Evolutionary conservation across 2,888 invertebrate species (phyloP).

Genomic region (Salpingus planirostris): DNA sequence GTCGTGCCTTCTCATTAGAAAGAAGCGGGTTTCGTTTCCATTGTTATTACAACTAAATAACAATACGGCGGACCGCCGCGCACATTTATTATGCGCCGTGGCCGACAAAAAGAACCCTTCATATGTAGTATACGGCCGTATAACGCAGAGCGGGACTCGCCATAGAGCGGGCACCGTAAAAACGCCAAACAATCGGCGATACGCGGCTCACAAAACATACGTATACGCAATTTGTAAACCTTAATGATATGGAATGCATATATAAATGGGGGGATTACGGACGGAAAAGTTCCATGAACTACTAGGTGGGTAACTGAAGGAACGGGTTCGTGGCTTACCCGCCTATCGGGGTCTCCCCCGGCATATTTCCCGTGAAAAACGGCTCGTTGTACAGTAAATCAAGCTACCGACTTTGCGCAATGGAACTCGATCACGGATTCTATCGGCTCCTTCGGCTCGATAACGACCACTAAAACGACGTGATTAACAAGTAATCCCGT

Average conservation of each 20-base stretch:
- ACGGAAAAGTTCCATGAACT: too few species aligned
- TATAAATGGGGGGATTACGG: too few species aligned
- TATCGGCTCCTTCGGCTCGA: too few species aligned
- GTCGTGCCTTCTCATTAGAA: slow-evolving; percentile 10
- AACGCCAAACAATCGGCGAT: slow-evolving; percentile 20
- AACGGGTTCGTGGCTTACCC: too few species aligned
- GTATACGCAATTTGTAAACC: slow-evolving; percentile 22
- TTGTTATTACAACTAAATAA: slow-evolving; percentile 9
- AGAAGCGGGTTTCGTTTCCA: slow-evolving; percentile 7
- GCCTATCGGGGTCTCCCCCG: too few species aligned
- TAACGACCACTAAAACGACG: slow-evolving; percentile 5
- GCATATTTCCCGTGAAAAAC: too few species aligned
- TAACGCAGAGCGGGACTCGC: slow-evolving; percentile 2
- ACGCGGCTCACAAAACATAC: slow-evolving; percentile 17
- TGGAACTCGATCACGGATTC: too few species aligned
- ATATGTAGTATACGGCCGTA: slow-evolving; percentile 3
- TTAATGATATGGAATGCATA: too few species aligned
- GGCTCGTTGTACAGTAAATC: too few species aligned
- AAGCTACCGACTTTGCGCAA: too few species aligned
- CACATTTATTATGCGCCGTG: slow-evolving; percentile 8
- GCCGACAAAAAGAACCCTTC: slow-evolving; percentile 6
- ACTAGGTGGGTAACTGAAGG: too few species aligned
- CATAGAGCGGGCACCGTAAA: slow-evolving; percentile 16
- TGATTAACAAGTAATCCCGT: slow-evolving; percentile 7
- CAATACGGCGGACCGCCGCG: slow-evolving; percentile 8